Evolutionary conservation across 2,113 vertebrate species (phyloP).

Genomic region (Rhegmatorhina hoffmannsi): DNA sequence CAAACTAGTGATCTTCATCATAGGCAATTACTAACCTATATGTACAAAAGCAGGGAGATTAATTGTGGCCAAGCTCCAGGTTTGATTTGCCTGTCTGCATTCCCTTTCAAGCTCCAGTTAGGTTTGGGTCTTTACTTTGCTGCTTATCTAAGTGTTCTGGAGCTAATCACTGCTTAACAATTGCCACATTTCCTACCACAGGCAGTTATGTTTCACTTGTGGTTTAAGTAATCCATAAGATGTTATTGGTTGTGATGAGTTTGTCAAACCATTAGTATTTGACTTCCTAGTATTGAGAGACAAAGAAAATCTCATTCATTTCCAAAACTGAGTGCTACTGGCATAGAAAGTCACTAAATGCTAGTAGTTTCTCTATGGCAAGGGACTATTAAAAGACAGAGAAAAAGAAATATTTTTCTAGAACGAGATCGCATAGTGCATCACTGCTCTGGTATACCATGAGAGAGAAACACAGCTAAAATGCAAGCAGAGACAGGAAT

Average conservation of each 20-base stretch:
- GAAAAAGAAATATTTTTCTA: conserved; percentile 45
- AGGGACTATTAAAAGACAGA: conserved; percentile 26
- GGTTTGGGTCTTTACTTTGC: neutral
- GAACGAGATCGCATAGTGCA: neutral
- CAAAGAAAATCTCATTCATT: conserved; percentile 39
- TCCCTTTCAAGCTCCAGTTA: neutral
- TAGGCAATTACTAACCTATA: neutral
- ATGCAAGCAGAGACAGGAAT: neutral
- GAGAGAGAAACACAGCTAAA: conserved; percentile 37
- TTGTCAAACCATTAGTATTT: conserved; percentile 38
- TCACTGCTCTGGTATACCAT: conserved; percentile 33
- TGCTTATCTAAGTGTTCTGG: conserved; percentile 25
- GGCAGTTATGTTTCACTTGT: conserved; percentile 27
- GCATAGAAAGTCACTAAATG: conserved; percentile 1
- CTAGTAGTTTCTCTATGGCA: neutral
- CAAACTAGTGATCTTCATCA: neutral
- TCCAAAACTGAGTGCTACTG: conserved; percentile 6
- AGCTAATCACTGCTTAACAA: conserved; percentile 37
- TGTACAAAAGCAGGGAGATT: neutral
- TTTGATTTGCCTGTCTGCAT: neutral
- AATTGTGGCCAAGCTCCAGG: neutral
- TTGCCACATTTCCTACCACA: conserved; percentile 47
- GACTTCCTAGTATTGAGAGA: conserved; percentile 37
- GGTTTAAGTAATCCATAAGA: conserved; percentile 42
- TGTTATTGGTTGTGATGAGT: conserved; percentile 14